Percentiles rank a stretch among this genome's conserved stretches.
Conservation (phyloP, 2,888 invertebrate genomes). For the Rhyacophila evoluta region DNA sequence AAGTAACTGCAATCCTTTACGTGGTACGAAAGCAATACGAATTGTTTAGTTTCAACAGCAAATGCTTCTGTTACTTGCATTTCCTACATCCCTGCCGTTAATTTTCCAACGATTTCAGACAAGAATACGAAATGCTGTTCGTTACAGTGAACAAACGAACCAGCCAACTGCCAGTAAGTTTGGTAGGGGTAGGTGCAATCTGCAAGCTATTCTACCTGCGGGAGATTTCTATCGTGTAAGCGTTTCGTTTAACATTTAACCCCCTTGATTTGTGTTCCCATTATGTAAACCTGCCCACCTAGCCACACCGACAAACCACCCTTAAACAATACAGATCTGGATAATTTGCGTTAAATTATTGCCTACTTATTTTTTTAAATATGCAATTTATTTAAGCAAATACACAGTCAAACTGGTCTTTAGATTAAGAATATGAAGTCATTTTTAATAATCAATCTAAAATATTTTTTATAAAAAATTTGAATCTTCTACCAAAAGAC, state of each 20-base stretch:
- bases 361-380: no score
- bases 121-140: slow-evolving; percentile 49
- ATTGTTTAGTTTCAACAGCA: background rate
- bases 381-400: no score
- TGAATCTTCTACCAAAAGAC: no score
- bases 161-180: background rate
- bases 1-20: background rate
- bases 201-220: background rate
- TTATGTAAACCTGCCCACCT: background rate
- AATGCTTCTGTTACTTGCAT: slow-evolving; percentile 10
- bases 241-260: slow-evolving; percentile 21
- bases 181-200: background rate
- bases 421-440: no score
- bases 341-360: no score
- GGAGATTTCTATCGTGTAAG: background rate
- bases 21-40: background rate
- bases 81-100: slow-evolving; percentile 36
- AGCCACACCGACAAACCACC: background rate
- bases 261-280: background rate
- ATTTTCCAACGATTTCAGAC: slow-evolving; percentile 35
- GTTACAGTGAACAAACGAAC: slow-evolving; percentile 25
- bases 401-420: no score
- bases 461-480: no score
- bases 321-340: no score
- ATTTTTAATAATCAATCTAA: no score